Evolutionary conservation across 2,888 invertebrate species (phyloP), one percentile per base, ranked within the genome.

Genomic region (Drosophila cyrtoloma): DNA sequence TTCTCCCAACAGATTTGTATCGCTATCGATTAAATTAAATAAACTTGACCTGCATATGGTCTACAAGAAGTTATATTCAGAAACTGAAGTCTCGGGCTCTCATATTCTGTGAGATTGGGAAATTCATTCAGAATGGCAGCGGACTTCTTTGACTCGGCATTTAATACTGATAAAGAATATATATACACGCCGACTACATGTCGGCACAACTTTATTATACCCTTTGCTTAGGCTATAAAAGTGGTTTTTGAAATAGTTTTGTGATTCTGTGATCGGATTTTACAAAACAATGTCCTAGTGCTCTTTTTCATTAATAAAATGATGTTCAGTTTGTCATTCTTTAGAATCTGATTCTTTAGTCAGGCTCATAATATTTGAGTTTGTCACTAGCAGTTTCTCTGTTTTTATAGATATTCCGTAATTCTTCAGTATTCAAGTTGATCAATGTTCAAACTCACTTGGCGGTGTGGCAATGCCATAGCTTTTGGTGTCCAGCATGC

Each of bases 391-490:
- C 22, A 5, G 10, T n/a, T 5, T 19, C 3, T 4, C n/a, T 0
- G 10, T 42, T 42, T 10, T 39, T 44, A 44, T 22, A 16, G 4
- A 47, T 47, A 9, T 22, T 4, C 22, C 14, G 4, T 47, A 7
- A 7, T n/a, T 12, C 19, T 26, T 12, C 7, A 22, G 14, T 2
- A 9, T 9, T 47, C 5, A 28, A 30, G 5, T 53, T 55, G 12
- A 9, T 42, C 14, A 30, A 12, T 6, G 3, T 2, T 37, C 3
- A 6, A 7, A 93, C 95, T 95, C 94, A 98, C 98, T 97, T 84
- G 97, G 97, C 16, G 97, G 98, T 94, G 98, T 96, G 10, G 98
- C 99, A 75, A 99, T 98, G 57, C 99, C 99, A 91, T 99, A 99
- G 89, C 98, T 98, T 93, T 99, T 99, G 14, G 97, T 97, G 93